Base-by-base conservation (phyloP, 2,888 invertebrate genomes). In the Hoplodrina blanda region DNA sequence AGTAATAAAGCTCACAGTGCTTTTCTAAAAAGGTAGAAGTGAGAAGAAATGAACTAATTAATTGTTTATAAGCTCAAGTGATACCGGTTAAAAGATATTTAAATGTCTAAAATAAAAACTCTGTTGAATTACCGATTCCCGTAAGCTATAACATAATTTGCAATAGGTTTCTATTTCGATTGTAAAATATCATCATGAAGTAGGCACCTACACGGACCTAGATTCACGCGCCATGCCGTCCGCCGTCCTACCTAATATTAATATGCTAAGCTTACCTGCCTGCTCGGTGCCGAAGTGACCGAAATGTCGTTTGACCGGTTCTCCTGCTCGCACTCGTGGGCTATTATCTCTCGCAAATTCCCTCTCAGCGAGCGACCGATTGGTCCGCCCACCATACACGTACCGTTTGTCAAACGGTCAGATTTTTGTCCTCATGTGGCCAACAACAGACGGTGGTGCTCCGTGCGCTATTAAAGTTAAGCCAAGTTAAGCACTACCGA, bases 231-330 rank as follows among this genome's bases (percentile, higher is more conserved):
- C 11, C 10, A 8, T 11, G 41, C 11, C 66, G 25, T 25, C 25
- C 25, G 62, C 57, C 60, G 64, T 81, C 69, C 56, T 41, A 41
- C 41, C 41, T 41, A 41, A 41, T 46, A 46, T 17, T 46, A 46
- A 17, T 11, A 46, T 54, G 63, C 53, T 55, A 8, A 69, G 65
- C 81, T 85, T 87, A 85, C 87, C 89, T 92, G 91, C 89, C 89
- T 85, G 87, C 76, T 84, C 70, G 69, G 56, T 62, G 80, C 65
- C 74, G 74, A 76, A 82, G 82, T 86, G 88, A 83, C 84, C 87
- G 85, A 91, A 93, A 94, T 94, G 93, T 90, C 79, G 95, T 93
- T 89, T 89, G 92, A 95, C 95, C 93, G 95, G 95, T 95, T 94
- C 91, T 91, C 92, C 89, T 87, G 89, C 94, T 93, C 92, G 89